These are phyloP conservation scores for Coptodon rendalli DNA, from an alignment of 2,113 vertebrate genomes.

Conservation along the genomic window DNA sequence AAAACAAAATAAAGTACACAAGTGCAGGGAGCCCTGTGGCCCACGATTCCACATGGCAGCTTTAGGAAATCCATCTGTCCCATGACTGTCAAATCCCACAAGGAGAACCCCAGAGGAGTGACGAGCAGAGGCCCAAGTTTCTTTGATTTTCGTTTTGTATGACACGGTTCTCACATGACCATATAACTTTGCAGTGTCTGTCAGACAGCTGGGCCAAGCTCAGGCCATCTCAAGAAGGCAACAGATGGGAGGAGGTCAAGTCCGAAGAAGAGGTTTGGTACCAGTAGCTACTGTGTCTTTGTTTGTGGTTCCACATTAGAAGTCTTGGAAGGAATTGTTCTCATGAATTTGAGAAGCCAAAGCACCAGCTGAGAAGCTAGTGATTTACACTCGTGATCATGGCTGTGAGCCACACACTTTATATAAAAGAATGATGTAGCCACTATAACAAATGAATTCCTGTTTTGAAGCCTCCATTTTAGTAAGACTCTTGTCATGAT, in stretches of 20 bases:
- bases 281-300: not conserved
- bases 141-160: conserved; percentile 57
- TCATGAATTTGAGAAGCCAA: conserved; percentile 3
- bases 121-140: conserved; percentile 6
- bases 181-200: conserved; percentile 47
- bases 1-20: conserved; percentile 68
- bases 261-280: conserved; percentile 1
- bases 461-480: not conserved
- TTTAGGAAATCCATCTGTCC: conserved; percentile 60
- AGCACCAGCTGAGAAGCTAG: not conserved
- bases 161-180: conserved; percentile 75
- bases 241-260: conserved; percentile 60
- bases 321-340: not conserved
- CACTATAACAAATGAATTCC: not conserved
- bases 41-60: conserved; percentile 49
- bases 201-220: conserved; percentile 56
- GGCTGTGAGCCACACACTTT: not conserved
- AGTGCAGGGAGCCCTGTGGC: conserved; percentile 21
- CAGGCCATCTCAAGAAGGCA: conserved; percentile 8
- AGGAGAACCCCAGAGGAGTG: not conserved
- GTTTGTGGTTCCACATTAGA: not conserved
- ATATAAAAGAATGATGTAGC: not conserved
- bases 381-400: conserved; percentile 17
- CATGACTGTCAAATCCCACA: conserved; percentile 49
- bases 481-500: accelerated